phyloP scores from a whole-genome alignment of 1,140 invertebrate species.

The Drosophila leontia region DNA sequence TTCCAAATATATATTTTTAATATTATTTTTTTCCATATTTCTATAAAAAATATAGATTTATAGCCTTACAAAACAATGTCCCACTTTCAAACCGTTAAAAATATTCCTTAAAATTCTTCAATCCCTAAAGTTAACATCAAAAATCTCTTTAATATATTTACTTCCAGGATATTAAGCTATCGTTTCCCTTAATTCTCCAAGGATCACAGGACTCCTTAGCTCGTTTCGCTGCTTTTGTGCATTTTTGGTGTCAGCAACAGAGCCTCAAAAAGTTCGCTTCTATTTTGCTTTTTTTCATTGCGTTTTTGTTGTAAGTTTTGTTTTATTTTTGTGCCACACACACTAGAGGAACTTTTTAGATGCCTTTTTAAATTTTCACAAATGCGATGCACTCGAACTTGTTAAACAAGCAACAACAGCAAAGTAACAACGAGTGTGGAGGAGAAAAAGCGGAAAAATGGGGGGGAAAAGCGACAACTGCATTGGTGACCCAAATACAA shows the following conservation, averaged over 20 bases:
- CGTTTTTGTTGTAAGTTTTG: slow-evolving; percentile 31
- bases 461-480: slow-evolving; percentile 32
- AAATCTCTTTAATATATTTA: neutral
- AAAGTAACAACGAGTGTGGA: slow-evolving; percentile 10
- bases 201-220: slow-evolving; percentile 3
- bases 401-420: slow-evolving; percentile 70
- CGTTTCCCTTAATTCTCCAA: slow-evolving; percentile 1
- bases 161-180: slow-evolving; percentile 22
- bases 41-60: neutral
- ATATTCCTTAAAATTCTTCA: neutral
- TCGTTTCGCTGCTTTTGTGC: slow-evolving; percentile 62
- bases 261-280: slow-evolving; percentile 67
- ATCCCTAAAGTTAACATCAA: neutral
- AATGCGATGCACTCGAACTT: slow-evolving; percentile 80
- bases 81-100: rapidly evolving
- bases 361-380: slow-evolving; percentile 78
- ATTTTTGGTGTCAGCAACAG: slow-evolving; percentile 74
- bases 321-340: slow-evolving; percentile 33
- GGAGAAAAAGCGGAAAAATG: slow-evolving; percentile 2
- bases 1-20: neutral
- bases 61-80: too few species aligned
- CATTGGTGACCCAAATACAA: slow-evolving; percentile 74
- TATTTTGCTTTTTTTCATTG: slow-evolving; percentile 27
- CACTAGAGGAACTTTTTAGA: slow-evolving; percentile 52
- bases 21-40: neutral